Evolutionary conservation across 23 tunicate genomes (phyloP), one percentile per base, ranked within the genome.

Genomic region (Ascidia mentula): DNA sequence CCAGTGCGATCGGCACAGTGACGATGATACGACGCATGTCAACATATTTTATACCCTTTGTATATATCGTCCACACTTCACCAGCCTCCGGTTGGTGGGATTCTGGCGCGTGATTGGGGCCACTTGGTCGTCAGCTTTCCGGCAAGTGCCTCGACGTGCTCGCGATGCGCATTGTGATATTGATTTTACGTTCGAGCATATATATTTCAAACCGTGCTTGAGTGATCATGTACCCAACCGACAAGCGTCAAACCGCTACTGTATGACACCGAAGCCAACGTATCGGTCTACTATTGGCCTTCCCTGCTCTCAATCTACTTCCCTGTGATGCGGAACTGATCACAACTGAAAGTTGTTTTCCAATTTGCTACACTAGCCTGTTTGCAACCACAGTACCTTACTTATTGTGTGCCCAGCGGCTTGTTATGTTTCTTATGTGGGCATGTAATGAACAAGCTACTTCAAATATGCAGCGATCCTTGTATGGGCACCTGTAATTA

Each of bases 151-250:
- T 53, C 22, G 65, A 53, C 65, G 65, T 53, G 65, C 65, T 26
- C 65, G 24, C n/a, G 24, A 53, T 28, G 65, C 22, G 28, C 65
- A 20, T 28, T 3, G 2, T 3, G 24, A 53, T 53, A 53, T 53
- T 53, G 65, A 53, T 53, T 53, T 53, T 53, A 9, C 65, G 65
- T 20, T 28, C n/a, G n/a, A 42, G 15, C 53, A 53, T 20, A 28
- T 53, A 53, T 53, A 3, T 53, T 53, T 53, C 65, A 53, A 53
- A 53, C 65, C 24, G 65, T n/a, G n/a, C n/a, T n/a, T n/a, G n/a
- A n/a, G n/a, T n/a, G n/a, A n/a, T n/a, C n/a, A n/a, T n/a, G n/a
- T n/a, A n/a, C n/a, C n/a, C n/a, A n/a, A n/a, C 7, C 65, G 13
- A 3, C 1, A 53, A 6, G 65, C 65, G 7, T 53, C 24, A 53